Conservation (phyloP, 2,888 invertebrate species). For the Augiades crinisus region DNA sequence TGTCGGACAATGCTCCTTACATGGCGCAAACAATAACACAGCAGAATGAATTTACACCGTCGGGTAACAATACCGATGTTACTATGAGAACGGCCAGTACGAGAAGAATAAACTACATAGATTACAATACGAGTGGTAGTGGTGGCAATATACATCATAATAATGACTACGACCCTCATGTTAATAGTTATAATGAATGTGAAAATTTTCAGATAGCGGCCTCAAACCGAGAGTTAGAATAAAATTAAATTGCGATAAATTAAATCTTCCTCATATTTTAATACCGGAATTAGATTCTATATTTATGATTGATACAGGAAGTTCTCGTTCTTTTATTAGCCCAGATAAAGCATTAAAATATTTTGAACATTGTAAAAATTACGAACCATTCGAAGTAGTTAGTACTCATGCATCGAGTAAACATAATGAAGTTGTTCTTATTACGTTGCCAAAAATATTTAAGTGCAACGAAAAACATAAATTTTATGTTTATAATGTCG, state of each 20-base stretch:
- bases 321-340: slow-evolving; percentile 6
- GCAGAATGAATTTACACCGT: background rate
- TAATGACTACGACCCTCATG: too few relatives aligned
- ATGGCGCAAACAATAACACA: background rate
- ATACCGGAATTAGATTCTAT: slow-evolving; percentile 1
- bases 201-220: background rate
- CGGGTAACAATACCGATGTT: background rate
- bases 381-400: background rate
- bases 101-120: background rate
- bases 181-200: background rate
- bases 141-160: too few relatives aligned
- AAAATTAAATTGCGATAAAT: background rate
- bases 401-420: background rate
- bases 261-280: background rate
- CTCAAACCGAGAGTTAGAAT: background rate
- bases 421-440: background rate
- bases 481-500: slow-evolving; percentile 32
- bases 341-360: background rate
- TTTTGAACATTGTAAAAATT: background rate
- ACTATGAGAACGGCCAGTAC: slow-evolving; percentile 4
- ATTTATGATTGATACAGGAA: slow-evolving; percentile 8
- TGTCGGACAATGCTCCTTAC: background rate
- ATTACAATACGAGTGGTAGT: background rate
- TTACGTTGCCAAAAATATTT: background rate
- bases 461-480: slow-evolving; percentile 13